Evolutionary conservation across 2,888 invertebrate genomes (phyloP).

Genomic region (Synanthedon tipuliformis): DNA sequence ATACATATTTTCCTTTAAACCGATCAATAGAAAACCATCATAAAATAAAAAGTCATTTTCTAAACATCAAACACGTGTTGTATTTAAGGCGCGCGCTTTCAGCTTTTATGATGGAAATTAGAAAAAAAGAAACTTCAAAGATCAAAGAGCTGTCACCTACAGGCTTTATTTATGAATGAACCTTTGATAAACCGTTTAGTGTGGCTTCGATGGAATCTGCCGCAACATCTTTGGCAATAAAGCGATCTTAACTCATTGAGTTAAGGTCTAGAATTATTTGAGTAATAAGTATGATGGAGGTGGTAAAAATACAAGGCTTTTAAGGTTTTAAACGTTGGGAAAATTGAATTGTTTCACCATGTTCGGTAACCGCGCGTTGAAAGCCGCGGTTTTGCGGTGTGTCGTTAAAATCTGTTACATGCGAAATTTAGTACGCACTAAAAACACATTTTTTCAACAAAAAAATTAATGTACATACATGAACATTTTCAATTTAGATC

Average conservation of each 20-base stretch:
- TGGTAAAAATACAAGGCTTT: slow-evolving; percentile 17
- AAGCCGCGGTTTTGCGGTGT: slow-evolving; percentile 18
- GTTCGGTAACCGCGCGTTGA: slow-evolving; percentile 15
- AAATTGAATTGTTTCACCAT: slow-evolving; percentile 37
- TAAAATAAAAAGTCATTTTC: slow-evolving; percentile 11
- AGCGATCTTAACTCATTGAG: not conserved
- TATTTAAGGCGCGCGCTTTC: slow-evolving; percentile 11
- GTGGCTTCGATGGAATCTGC: slow-evolving; percentile 10
- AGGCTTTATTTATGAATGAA: slow-evolving; percentile 24
- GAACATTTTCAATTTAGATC: not conserved
- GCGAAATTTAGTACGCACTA: not conserved
- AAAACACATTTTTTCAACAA: not conserved
- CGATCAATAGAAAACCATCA: not conserved
- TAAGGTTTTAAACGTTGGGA: slow-evolving; percentile 28
- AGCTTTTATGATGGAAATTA: slow-evolving; percentile 14
- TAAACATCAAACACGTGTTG: slow-evolving; percentile 20
- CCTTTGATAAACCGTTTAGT: slow-evolving; percentile 17
- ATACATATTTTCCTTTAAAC: not conserved
- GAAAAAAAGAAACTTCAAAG: slow-evolving; percentile 22
- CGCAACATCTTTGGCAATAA: not conserved
- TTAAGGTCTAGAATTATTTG: not conserved
- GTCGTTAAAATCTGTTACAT: not conserved
- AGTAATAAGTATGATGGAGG: not conserved
- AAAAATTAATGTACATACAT: no score
- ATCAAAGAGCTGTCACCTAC: slow-evolving; percentile 31